Conservation (phyloP, 2,888 invertebrate genomes). For the Metellina segmentata region DNA sequence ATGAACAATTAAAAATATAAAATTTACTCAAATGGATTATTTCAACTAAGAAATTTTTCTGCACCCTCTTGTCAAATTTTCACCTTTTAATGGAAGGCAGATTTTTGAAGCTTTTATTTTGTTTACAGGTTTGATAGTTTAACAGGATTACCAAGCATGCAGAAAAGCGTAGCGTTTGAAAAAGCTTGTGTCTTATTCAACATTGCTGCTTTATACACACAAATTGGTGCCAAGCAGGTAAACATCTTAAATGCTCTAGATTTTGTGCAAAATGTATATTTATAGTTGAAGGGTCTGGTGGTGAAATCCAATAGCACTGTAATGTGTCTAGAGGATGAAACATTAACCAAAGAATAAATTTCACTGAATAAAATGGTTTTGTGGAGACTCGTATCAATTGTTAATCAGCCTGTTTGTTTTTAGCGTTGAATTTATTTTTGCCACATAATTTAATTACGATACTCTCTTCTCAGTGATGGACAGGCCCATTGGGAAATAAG, state of each 20-base stretch:
- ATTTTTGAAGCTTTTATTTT: background rate
- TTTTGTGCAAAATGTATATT: background rate
- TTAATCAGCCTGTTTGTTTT: background rate
- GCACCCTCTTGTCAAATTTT: background rate
- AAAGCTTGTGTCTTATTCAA: constrained; percentile 97
- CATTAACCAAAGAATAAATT: background rate
- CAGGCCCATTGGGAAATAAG: too few relatives aligned
- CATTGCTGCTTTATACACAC: constrained; percentile 95
- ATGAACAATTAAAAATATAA: too few relatives aligned
- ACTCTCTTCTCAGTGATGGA: too few relatives aligned
- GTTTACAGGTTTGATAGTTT: constrained; percentile 89
- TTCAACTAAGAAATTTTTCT: background rate
- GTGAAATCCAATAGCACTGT: background rate
- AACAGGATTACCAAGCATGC: constrained; percentile 94
- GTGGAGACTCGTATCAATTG: background rate
- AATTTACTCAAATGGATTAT: too few relatives aligned
- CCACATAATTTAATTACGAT: too few relatives aligned
- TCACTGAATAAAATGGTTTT: background rate
- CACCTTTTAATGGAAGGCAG: background rate
- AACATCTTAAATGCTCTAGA: constrained; percentile 80
- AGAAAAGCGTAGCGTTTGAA: constrained; percentile 95
- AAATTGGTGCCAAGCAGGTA: constrained; percentile 91
- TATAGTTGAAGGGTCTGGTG: background rate
- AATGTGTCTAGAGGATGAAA: background rate
- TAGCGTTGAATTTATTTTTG: too few relatives aligned